phyloP scores from a whole-genome alignment of 2,797 vertebrate genomes.

The Odontamblyopus rebecca region DNA sequence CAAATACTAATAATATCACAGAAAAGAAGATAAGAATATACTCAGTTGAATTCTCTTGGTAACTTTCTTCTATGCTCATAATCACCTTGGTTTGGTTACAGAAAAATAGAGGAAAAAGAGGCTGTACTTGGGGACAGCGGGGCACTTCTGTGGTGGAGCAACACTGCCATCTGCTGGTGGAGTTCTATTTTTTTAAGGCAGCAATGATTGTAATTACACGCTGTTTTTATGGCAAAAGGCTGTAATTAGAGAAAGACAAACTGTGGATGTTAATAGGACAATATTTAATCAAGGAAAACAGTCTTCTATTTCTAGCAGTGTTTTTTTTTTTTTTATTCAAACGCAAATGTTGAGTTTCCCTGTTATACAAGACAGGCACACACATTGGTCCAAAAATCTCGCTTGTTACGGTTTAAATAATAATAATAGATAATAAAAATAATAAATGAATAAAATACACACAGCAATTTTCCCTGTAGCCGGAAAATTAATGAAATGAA shows the following conservation, averaged over 20 bases:
- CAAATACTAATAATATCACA: no score
- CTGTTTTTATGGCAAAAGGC: background rate
- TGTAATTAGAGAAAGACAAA: background rate
- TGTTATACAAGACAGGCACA: no score
- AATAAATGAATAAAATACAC: no score
- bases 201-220: background rate
- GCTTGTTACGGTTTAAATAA: no score
- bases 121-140: background rate
- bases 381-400: no score
- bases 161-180: constrained; percentile 1
- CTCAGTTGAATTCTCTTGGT: background rate
- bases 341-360: no score
- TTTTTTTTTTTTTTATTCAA: no score
- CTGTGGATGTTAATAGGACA: background rate
- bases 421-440: no score
- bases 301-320: no score
- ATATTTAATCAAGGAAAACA: background rate
- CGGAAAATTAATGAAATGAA: no score
- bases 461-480: no score
- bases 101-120: background rate
- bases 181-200: background rate
- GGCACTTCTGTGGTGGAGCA: background rate
- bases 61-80: background rate
- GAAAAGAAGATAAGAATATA: background rate
- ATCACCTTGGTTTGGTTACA: background rate